Evolutionary conservation across 1,140 invertebrate species (phyloP).

Genomic region (Neoseiulus cucumeris): DNA sequence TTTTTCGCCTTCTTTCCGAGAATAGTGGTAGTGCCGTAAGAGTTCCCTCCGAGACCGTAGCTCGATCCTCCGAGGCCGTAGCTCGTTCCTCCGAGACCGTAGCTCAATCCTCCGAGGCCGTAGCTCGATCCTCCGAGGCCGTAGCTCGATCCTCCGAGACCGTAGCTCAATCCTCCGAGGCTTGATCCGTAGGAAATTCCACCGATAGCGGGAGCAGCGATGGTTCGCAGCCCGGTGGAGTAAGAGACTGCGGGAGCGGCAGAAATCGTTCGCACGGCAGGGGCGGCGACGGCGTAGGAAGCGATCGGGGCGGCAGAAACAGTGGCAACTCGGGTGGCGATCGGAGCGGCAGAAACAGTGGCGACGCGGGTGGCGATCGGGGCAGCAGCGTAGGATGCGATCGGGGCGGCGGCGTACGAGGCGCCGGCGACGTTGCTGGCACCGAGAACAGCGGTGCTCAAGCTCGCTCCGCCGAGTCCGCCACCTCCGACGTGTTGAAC

Average conservation of each 20-base stretch:
- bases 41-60: neutral
- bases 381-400: neutral
- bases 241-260: slow-evolving; percentile 1
- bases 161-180: neutral
- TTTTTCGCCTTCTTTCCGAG: neutral
- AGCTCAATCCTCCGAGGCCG: neutral
- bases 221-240: neutral
- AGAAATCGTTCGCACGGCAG: neutral
- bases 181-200: neutral
- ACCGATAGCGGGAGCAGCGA: neutral
- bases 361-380: neutral
- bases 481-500: neutral
- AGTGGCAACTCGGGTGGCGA: neutral
- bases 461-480: neutral
- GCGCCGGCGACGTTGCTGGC: neutral
- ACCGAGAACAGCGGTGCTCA: no score
- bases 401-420: neutral
- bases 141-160: neutral
- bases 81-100: neutral
- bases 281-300: neutral
- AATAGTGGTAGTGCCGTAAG: neutral
- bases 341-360: neutral
- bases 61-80: neutral
- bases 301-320: neutral
- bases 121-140: neutral